These are phyloP conservation scores for Drosophila ercepeae DNA, from an alignment of 1,140 invertebrate species.

Conservation along the genomic window DNA sequence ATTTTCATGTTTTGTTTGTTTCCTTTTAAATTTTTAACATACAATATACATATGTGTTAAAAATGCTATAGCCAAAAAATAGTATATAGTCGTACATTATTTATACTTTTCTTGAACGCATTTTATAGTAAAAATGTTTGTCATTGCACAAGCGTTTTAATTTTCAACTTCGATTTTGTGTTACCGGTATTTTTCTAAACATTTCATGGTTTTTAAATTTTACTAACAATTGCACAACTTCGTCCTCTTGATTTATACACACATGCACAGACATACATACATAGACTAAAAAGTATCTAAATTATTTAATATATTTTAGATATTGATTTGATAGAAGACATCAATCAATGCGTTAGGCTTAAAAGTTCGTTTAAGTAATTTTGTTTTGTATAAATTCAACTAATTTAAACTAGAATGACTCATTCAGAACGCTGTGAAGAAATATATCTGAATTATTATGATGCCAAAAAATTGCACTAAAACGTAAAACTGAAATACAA, in stretches of 20 bases:
- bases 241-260: conserved; percentile 65
- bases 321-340: conserved; percentile 38
- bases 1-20: conserved; percentile 49
- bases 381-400: conserved; percentile 64
- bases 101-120: conserved; percentile 44
- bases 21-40: conserved; percentile 41
- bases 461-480: conserved; percentile 74
- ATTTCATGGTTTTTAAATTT: conserved; percentile 57
- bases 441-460: conserved; percentile 35
- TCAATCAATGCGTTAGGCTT: conserved; percentile 50
- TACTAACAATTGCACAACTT: conserved; percentile 77
- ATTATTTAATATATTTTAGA: conserved; percentile 41
- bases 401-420: conserved; percentile 77
- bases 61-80: conserved; percentile 72
- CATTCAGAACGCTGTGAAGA: conserved; percentile 40
- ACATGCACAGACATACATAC: conserved; percentile 36
- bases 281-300: conserved; percentile 54
- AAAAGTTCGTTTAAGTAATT: conserved; percentile 59
- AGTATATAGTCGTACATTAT: conserved; percentile 55
- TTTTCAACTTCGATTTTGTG: conserved; percentile 42
- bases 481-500: conserved; percentile 53
- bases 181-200: conserved; percentile 51
- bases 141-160: conserved; percentile 47
- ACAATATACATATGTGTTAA: conserved; percentile 57
- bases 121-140: conserved; percentile 41